Conservation (phyloP, 2,113 vertebrate species). For the Vicugna pacos region DNA sequence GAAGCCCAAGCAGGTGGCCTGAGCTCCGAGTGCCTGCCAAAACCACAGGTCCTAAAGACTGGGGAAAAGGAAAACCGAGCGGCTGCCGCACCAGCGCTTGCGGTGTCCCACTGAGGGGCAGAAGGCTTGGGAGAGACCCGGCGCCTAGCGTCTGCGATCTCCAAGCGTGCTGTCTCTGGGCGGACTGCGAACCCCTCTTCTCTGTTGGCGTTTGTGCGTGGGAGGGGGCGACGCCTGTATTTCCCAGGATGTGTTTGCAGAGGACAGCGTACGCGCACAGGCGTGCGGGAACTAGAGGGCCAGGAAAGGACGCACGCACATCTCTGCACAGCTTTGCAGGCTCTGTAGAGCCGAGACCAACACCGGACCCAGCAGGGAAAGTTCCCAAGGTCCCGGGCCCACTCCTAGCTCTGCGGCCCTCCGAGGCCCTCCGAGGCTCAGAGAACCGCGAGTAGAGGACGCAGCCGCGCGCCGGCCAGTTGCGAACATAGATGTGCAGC, state of each 20-base stretch:
- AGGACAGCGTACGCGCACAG: rapidly evolving
- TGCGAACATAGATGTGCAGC: rapidly evolving
- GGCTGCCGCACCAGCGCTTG: not conserved
- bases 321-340: not conserved
- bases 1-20: not conserved
- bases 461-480: rapidly evolving
- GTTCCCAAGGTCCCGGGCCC: not conserved
- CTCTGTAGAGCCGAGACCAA: not conserved
- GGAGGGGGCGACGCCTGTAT: not conserved
- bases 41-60: not conserved
- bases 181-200: not conserved
- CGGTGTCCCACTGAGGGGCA: not conserved
- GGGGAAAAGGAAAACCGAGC: not conserved
- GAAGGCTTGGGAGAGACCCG: not conserved
- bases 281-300: not conserved
- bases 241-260: not conserved
- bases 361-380: not conserved
- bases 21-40: rapidly evolving
- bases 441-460: rapidly evolving
- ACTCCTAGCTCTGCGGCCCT: too few species aligned
- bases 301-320: rapidly evolving
- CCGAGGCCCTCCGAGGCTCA: too few species aligned
- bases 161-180: too few species aligned
- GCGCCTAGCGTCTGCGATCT: not conserved
- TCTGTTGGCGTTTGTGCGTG: not conserved